phyloP scores from a whole-genome alignment of 1,140 invertebrate genomes.

The Pseudomyrmex gracilis region DNA sequence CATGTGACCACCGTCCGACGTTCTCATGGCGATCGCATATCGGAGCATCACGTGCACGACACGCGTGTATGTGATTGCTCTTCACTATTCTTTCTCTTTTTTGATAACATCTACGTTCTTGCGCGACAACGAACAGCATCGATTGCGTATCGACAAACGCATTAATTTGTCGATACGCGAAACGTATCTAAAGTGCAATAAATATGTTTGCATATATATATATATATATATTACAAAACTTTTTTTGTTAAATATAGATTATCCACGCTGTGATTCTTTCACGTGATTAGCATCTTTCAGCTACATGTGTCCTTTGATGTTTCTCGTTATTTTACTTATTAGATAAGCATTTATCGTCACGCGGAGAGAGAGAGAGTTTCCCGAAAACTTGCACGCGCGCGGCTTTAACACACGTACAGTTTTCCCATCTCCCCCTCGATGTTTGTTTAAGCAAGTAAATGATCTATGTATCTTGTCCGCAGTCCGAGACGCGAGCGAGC shows the following conservation, averaged over 20 bases:
- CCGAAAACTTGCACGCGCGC: slow-evolving; percentile 7
- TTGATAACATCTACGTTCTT: neutral
- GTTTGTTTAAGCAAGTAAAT: slow-evolving; percentile 64
- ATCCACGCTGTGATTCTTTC: neutral
- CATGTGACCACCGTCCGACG: slow-evolving; percentile 55
- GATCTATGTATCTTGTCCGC: slow-evolving; percentile 68
- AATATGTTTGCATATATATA: too few relatives aligned
- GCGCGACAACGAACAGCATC: neutral
- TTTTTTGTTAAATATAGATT: too few relatives aligned
- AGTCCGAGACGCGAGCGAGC: slow-evolving; percentile 21
- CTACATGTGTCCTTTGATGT: slow-evolving; percentile 13
- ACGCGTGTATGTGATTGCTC: slow-evolving; percentile 12
- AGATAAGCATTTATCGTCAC: neutral
- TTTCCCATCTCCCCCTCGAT: slow-evolving; percentile 24
- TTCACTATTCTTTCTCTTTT: neutral
- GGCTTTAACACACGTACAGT: slow-evolving; percentile 24
- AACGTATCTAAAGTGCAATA: neutral
- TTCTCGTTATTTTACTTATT: slow-evolving; percentile 14
- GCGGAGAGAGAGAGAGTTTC: slow-evolving; percentile 42
- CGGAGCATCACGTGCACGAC: slow-evolving; percentile 65
- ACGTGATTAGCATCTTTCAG: neutral
- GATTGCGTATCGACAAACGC: slow-evolving; percentile 5
- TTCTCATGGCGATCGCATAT: slow-evolving; percentile 72
- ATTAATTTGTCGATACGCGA: neutral
- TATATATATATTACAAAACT: too few relatives aligned